Percentiles rank a stretch among this genome's conserved stretches.
Conservation (phyloP, 2,888 invertebrate species). For the Acleris cristana region DNA sequence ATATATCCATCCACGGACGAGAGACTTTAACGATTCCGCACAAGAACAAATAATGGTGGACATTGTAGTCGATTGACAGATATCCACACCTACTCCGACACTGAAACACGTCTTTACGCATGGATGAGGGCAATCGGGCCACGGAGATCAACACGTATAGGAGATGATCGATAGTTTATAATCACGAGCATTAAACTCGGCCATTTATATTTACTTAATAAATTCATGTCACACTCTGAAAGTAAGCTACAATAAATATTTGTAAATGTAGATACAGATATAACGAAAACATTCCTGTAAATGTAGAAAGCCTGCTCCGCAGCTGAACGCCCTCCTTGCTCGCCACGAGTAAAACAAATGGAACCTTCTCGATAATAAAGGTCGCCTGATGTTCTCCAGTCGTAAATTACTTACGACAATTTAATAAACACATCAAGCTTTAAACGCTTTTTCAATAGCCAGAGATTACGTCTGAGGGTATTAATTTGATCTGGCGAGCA, state of each 20-base stretch:
- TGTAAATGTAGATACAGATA: too few species aligned
- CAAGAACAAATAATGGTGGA: neutral
- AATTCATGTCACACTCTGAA: too few species aligned
- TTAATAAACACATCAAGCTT: conserved; percentile 79
- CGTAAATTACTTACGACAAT: conserved; percentile 76
- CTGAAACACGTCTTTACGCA: conserved; percentile 7
- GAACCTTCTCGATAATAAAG: conserved; percentile 30
- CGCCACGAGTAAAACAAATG: conserved; percentile 31
- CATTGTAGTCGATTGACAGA: conserved; percentile 18
- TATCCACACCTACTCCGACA: conserved; percentile 24
- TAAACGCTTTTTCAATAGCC: conserved; percentile 76
- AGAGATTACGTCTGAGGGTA: conserved; percentile 67
- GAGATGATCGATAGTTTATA: neutral
- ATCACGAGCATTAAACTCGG: neutral
- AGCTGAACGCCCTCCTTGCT: conserved; percentile 3
- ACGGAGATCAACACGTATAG: neutral
- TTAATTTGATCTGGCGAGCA: conserved; percentile 69
- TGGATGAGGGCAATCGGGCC: neutral
- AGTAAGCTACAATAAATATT: too few species aligned
- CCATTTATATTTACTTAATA: too few species aligned
- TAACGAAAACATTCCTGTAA: neutral
- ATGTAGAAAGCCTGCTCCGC: neutral
- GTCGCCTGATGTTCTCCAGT: conserved; percentile 47
- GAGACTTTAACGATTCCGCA: too few species aligned
- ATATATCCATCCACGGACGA: too few species aligned